phyloP scores from a whole-genome alignment of 2,797 vertebrate species.

The Podarcis lilfordi region DNA sequence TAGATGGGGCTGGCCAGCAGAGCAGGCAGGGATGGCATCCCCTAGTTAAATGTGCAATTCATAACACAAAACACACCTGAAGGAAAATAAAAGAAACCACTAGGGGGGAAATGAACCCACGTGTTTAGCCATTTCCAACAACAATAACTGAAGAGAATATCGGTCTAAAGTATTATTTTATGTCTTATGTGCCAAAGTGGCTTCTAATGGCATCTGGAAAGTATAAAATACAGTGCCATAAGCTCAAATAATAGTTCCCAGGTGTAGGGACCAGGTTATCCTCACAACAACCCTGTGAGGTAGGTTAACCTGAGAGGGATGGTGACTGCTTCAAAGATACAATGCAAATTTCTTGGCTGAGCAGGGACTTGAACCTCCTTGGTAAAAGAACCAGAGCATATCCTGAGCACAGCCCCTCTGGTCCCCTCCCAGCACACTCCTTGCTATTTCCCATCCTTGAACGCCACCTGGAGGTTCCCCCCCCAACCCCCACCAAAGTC shows the following conservation, averaged over 20 bases:
- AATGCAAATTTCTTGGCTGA: background rate
- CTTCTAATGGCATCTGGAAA: too few species aligned
- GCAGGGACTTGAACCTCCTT: background rate
- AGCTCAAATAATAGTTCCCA: background rate
- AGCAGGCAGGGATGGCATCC: too few species aligned
- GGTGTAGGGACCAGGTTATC: background rate
- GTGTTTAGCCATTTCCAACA: too few species aligned
- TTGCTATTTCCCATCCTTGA: conserved; percentile 28
- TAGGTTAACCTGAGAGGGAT: too few species aligned
- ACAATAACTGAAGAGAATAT: too few species aligned
- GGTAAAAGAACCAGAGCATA: background rate
- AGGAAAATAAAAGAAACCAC: too few species aligned
- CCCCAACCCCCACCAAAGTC: conserved; percentile 20
- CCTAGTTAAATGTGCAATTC: too few species aligned
- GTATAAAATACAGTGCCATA: background rate
- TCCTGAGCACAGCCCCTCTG: background rate
- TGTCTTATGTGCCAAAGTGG: too few species aligned
- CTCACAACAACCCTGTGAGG: background rate
- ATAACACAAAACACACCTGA: too few species aligned
- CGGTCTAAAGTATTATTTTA: too few species aligned
- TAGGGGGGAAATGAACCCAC: too few species aligned
- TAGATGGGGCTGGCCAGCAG: too few species aligned
- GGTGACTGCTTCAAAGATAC: background rate
- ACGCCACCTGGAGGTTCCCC: conserved; percentile 22
- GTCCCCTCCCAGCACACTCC: conserved; percentile 9